Evolutionary conservation across 2,888 invertebrate genomes (phyloP).

Genomic region (Podotricha telesiphe): DNA sequence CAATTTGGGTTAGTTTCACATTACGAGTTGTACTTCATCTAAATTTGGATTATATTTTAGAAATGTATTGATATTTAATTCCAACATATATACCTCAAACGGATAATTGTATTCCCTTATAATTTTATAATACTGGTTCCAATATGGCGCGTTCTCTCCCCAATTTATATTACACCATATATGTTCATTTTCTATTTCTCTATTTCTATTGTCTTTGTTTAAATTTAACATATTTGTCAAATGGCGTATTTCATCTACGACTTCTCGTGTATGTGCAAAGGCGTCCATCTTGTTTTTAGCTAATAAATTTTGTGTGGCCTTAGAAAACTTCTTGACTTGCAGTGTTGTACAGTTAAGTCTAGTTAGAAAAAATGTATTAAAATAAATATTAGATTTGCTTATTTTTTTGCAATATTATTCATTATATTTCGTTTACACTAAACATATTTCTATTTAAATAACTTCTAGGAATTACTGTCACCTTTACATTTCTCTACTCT

Average conservation of each 20-base stretch:
- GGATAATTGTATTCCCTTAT: constrained; percentile 71
- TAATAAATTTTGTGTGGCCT: constrained; percentile 67
- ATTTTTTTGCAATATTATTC: too few relatives aligned
- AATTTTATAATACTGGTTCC: constrained; percentile 75
- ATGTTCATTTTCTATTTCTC: constrained; percentile 39
- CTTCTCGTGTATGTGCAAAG: constrained; percentile 62
- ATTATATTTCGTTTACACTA: too few relatives aligned
- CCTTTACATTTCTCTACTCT: too few relatives aligned
- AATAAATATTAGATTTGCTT: too few relatives aligned
- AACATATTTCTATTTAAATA: too few relatives aligned
- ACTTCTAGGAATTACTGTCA: too few relatives aligned
- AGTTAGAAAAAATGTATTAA: constrained; percentile 45
- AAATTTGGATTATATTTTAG: too few relatives aligned
- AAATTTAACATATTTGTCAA: constrained; percentile 68
- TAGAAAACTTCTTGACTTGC: constrained; percentile 73
- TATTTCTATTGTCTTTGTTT: constrained; percentile 51
- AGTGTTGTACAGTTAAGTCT: constrained; percentile 73
- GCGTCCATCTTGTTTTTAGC: constrained; percentile 65
- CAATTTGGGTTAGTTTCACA: too few relatives aligned
- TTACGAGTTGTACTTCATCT: too few relatives aligned
- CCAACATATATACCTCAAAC: constrained; percentile 61
- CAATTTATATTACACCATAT: constrained; percentile 74
- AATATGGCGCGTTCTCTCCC: constrained; percentile 77
- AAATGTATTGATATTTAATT: too few relatives aligned
- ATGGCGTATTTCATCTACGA: constrained; percentile 67